Base-by-base conservation (phyloP, 1,140 invertebrate genomes). In the Diabrotica undecimpunctata region DNA sequence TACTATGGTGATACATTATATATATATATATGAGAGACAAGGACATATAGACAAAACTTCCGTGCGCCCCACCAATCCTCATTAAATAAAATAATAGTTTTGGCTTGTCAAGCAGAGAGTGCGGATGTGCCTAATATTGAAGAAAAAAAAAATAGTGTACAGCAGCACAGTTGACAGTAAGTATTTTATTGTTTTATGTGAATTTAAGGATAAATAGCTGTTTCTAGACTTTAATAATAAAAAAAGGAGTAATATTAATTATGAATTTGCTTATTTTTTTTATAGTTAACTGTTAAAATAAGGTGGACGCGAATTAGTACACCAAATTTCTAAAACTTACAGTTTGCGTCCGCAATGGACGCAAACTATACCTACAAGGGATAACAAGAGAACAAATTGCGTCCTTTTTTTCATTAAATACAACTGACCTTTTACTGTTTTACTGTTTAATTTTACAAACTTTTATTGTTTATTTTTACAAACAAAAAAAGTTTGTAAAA, bases 21-120 rank as follows among this genome's bases (percentile, higher is more conserved):
- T n/a, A n/a, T n/a, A n/a, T n/a, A 66, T 61, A 53, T 54, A 54
- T 12, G 14, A 54, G 53, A 54, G 53, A 13, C 53, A 54, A 10
- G 25, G 11, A 54, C 10, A 25, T 7, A 54, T 54, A 54, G 53
- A 54, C 53, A 54, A 54, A 54, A 54, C 11, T 54, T 54, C 53
- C 25, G 53, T 54, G 53, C 14, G 9, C 53, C 53, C 53, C n/a
- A 54, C 11, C 53, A 54, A 54, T 54, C 13, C 12, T 54, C 11
- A 12, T 11, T 54, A 54, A n/a, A n/a, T n/a, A 13, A n/a, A 54
- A 54, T 12, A 54, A 35, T 54, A 54, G 14, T 54, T 9, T 12
- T 13, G 12, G 53, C 25, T 54, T 25, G n/a, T 54, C 53, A 54
- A 54, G 9, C n/a, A 54, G 25, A 25, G 14, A 35, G 53, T 13